Percentiles rank a stretch among this genome's conserved stretches.
Evolutionary conservation across 1,140 invertebrate species (phyloP).

Genomic region (Drosophila pseudoobscura): DNA sequence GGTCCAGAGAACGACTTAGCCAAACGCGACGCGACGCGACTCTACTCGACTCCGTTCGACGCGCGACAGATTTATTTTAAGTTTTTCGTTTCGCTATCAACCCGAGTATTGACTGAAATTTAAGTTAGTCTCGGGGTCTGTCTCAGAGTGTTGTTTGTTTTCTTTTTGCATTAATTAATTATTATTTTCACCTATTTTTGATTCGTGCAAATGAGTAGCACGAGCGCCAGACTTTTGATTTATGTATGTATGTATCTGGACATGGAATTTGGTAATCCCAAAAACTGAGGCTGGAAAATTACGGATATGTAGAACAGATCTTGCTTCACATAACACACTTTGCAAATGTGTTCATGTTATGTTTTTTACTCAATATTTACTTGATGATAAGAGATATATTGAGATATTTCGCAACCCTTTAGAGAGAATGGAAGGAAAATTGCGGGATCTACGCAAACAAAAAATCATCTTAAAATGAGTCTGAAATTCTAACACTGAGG

Average conservation of each 20-base stretch:
- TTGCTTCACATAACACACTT: neutral
- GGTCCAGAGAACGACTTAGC: neutral
- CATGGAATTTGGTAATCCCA: neutral
- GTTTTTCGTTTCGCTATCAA: too few relatives aligned
- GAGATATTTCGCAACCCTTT: too few relatives aligned
- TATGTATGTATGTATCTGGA: neutral
- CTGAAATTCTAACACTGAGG: too few relatives aligned
- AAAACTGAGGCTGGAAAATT: constrained; percentile 1
- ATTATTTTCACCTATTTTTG: constrained; percentile 21
- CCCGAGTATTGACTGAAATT: too few relatives aligned
- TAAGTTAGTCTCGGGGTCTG: neutral
- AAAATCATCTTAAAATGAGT: too few relatives aligned
- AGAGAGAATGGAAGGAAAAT: too few relatives aligned
- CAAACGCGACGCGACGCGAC: too few relatives aligned
- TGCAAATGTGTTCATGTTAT: neutral
- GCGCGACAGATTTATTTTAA: too few relatives aligned
- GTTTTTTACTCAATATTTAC: neutral
- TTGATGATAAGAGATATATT: too few relatives aligned
- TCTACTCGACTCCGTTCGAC: too few relatives aligned
- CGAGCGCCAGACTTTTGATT: constrained; percentile 45
- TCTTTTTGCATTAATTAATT: constrained; percentile 15
- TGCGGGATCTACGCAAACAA: too few relatives aligned
- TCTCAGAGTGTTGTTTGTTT: constrained; percentile 19
- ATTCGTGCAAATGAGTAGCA: constrained; percentile 57
- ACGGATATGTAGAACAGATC: neutral